These are phyloP conservation scores for Haplotaxodon microlepis DNA, from an alignment of 2,113 vertebrate genomes.

Conservation along the genomic window DNA sequence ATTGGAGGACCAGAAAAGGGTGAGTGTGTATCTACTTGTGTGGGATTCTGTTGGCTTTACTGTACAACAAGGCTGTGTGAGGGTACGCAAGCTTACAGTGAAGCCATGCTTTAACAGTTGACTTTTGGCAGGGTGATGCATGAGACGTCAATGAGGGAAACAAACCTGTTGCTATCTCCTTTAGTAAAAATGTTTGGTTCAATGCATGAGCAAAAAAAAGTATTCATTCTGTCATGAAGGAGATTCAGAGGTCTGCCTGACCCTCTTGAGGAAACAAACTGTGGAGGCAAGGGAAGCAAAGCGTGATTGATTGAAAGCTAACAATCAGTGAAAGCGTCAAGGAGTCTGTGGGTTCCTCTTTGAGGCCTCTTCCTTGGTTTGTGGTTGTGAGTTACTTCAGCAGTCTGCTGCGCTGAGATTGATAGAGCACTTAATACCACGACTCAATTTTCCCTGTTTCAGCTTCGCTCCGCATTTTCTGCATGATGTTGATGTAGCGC, in stretches of 20 bases:
- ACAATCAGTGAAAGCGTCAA: not conserved
- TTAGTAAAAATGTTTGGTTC: not conserved
- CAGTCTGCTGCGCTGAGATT: not conserved
- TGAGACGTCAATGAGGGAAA: not conserved
- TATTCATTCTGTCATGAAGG: not conserved
- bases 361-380: not conserved
- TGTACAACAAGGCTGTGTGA: not conserved
- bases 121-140: not conserved
- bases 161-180: not conserved
- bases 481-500: constrained; percentile 73
- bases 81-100: not conserved
- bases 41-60: not conserved
- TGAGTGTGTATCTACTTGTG: constrained; percentile 66
- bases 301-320: not conserved
- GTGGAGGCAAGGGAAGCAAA: not conserved
- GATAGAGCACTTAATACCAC: constrained; percentile 6
- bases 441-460: constrained; percentile 9
- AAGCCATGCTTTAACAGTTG: not conserved
- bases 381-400: constrained; percentile 19
- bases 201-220: not conserved
- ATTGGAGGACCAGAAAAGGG: constrained; percentile 96
- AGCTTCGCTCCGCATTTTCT: constrained; percentile 32
- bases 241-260: not conserved
- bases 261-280: not conserved
- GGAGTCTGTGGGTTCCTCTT: not conserved